phyloP scores from a whole-genome alignment of 1,140 invertebrate genomes.

The Galleria mellonella region DNA sequence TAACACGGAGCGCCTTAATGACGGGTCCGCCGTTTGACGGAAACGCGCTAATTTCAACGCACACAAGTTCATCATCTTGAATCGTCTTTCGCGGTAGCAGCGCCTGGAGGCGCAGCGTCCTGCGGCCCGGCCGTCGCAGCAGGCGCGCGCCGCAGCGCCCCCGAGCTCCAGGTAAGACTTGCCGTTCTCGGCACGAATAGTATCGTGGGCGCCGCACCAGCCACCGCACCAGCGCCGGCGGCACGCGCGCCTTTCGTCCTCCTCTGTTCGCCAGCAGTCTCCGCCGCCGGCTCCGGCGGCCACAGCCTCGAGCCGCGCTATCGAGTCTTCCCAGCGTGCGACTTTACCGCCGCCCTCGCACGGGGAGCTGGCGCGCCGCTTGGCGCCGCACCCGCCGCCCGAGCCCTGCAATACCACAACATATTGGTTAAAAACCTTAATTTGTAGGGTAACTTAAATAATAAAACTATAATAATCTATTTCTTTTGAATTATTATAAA shows the following conservation, averaged over 20 bases:
- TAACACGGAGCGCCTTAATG: slow-evolving; percentile 92
- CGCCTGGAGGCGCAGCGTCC: slow-evolving; percentile 84
- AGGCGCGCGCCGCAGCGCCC: slow-evolving; percentile 79
- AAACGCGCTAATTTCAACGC: slow-evolving; percentile 94
- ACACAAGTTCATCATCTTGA: slow-evolving; percentile 93
- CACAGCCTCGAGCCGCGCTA: slow-evolving; percentile 70
- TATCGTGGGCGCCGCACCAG: slow-evolving; percentile 81
- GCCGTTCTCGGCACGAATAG: slow-evolving; percentile 91
- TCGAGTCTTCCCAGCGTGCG: slow-evolving; percentile 72
- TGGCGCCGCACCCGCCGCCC: slow-evolving; percentile 70
- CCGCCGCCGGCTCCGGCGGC: slow-evolving; percentile 67
- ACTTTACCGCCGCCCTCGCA: slow-evolving; percentile 66
- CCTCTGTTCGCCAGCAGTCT: slow-evolving; percentile 64
- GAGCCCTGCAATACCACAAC: slow-evolving; percentile 54
- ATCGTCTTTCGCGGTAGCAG: slow-evolving; percentile 88
- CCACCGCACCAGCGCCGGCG: slow-evolving; percentile 64
- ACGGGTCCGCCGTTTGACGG: slow-evolving; percentile 91
- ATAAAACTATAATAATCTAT: no score
- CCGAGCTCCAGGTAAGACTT: slow-evolving; percentile 92
- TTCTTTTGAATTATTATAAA: slow-evolving; percentile 1
- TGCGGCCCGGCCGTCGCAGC: slow-evolving; percentile 84
- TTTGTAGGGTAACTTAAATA: no score
- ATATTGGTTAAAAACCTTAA: no score
- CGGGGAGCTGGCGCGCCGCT: slow-evolving; percentile 61
- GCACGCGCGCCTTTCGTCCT: slow-evolving; percentile 61